Conservation (phyloP, 1,140 invertebrate genomes). For the Drosophila sp. region DNA sequence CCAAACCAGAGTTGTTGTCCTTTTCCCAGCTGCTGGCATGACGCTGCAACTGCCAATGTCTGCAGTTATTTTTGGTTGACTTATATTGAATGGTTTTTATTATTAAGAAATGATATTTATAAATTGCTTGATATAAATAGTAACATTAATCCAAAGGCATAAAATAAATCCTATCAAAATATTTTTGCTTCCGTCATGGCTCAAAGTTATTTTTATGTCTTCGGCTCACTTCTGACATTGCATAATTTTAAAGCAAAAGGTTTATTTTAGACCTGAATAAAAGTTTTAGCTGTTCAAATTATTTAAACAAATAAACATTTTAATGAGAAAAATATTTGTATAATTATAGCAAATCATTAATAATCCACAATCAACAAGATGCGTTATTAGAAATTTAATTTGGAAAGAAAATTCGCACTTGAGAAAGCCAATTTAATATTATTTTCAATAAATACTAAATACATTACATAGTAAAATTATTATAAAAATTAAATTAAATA, state of each 20-base stretch:
- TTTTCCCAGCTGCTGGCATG: constrained; percentile 44
- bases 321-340: too few species aligned
- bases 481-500: too few species aligned
- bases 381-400: too few species aligned
- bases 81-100: constrained; percentile 33
- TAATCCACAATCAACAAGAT: too few species aligned
- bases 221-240: neutral
- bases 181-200: neutral
- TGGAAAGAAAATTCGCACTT: too few species aligned
- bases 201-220: neutral
- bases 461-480: too few species aligned
- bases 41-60: constrained; percentile 23
- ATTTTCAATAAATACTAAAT: too few species aligned
- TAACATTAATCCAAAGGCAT: neutral
- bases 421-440: too few species aligned
- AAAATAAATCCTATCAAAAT: neutral
- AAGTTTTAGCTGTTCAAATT: too few species aligned
- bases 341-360: too few species aligned
- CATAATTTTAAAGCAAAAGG: neutral
- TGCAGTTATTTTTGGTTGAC: constrained; percentile 23
- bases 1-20: constrained; percentile 31
- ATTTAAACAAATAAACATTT: too few species aligned
- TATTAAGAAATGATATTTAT: constrained; percentile 17
- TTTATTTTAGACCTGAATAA: neutral
- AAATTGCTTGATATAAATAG: constrained; percentile 4